Conservation (phyloP, 2,888 invertebrate genomes). For the Stenurella melanura region DNA sequence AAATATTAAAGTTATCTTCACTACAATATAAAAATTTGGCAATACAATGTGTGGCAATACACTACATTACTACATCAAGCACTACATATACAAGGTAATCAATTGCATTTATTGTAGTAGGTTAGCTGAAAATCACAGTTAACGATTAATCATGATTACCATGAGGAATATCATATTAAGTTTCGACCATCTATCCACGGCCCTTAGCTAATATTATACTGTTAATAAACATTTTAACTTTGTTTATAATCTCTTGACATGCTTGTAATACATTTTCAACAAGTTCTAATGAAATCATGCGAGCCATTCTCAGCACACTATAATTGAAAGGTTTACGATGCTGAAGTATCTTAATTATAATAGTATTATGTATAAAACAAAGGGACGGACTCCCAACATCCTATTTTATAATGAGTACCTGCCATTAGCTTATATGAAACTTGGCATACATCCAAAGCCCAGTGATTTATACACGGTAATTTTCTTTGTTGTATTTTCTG, state of each 20-base stretch:
- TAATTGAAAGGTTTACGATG: background rate
- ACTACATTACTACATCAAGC: no score
- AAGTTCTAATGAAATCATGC: constrained; percentile 6
- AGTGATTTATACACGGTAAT: no score
- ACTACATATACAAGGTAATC: no score
- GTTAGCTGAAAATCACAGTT: no score
- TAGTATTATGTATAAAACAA: background rate
- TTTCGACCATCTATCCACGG: background rate
- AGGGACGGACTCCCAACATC: background rate
- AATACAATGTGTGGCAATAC: no score
- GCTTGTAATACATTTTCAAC: background rate
- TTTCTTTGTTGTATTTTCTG: no score
- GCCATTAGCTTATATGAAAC: no score
- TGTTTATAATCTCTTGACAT: background rate
- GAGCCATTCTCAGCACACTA: background rate
- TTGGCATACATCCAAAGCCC: no score
- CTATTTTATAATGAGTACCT: background rate
- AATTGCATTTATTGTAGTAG: no score
- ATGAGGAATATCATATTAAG: background rate
- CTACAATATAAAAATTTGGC: no score
- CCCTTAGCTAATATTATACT: background rate
- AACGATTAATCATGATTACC: background rate
- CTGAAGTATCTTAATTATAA: background rate
- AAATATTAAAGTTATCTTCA: no score
- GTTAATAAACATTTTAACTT: constrained; percentile 2